These are phyloP conservation scores for Diploptera punctata DNA, from an alignment of 2,888 invertebrate species.

Conservation along the genomic window DNA sequence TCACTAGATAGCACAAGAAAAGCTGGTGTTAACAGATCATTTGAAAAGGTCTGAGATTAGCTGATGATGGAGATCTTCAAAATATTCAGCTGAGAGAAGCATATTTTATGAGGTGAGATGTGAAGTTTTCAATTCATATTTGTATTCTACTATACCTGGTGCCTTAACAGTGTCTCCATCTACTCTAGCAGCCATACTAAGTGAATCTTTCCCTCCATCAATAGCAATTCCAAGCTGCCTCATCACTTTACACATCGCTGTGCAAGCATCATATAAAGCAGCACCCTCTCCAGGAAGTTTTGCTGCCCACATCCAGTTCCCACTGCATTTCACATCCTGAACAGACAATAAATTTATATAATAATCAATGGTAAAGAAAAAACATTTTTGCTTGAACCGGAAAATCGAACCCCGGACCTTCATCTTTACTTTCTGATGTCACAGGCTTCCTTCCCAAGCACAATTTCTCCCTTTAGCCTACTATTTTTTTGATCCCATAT, in stretches of 20 bases:
- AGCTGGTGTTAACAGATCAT: too few relatives aligned
- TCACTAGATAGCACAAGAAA: too few relatives aligned
- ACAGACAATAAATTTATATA: constrained; percentile 49
- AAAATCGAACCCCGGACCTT: too few relatives aligned
- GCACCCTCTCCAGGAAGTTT: constrained; percentile 94
- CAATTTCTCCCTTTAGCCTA: too few relatives aligned
- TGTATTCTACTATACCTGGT: constrained; percentile 57
- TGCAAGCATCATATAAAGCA: constrained; percentile 84
- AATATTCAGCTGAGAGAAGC: too few relatives aligned
- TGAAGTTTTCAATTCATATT: too few relatives aligned
- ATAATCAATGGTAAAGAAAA: too few relatives aligned
- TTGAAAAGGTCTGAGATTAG: too few relatives aligned
- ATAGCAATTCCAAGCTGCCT: constrained; percentile 82
- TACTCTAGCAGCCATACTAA: constrained; percentile 95
- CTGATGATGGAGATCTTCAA: too few relatives aligned
- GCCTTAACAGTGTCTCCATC: constrained; percentile 65
- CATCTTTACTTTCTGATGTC: too few relatives aligned
- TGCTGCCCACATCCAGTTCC: constrained; percentile 99
- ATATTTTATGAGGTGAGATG: too few relatives aligned
- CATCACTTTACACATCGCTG: constrained; percentile 89
- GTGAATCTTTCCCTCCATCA: constrained; percentile 96
- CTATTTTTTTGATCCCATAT: background rate
- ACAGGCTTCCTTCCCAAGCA: background rate
- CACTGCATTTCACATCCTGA: constrained; percentile 95
- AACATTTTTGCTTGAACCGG: too few relatives aligned